Conservation (phyloP, 2,888 invertebrate genomes). For the Agelastica alni region DNA sequence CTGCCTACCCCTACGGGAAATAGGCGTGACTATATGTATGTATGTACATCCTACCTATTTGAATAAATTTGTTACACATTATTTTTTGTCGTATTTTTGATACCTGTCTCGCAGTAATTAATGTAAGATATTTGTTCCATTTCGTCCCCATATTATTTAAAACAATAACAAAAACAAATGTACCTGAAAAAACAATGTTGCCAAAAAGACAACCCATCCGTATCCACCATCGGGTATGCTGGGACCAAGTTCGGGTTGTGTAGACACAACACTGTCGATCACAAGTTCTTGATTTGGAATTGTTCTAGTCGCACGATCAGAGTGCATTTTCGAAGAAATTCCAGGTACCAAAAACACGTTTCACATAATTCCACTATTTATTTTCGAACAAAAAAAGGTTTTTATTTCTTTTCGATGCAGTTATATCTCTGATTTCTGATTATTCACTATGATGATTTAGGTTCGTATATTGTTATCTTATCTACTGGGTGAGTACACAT, state of each 20-base stretch:
- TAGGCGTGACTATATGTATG: too few relatives aligned
- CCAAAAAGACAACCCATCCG: constrained; percentile 67
- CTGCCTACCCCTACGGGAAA: too few relatives aligned
- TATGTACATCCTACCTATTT: too few relatives aligned
- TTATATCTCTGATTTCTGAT: too few relatives aligned
- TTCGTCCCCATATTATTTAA: too few relatives aligned
- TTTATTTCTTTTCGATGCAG: too few relatives aligned
- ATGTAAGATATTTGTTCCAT: too few relatives aligned
- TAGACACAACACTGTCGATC: constrained; percentile 65
- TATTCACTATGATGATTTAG: too few relatives aligned
- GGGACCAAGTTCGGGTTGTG: constrained; percentile 69
- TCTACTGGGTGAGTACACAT: constrained; percentile 29
- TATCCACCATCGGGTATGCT: constrained; percentile 69
- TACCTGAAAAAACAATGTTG: constrained; percentile 65
- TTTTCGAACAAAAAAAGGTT: not conserved
- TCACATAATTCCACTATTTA: constrained; percentile 8
- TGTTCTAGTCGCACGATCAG: constrained; percentile 11
- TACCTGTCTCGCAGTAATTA: not conserved
- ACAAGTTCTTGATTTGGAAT: constrained; percentile 34
- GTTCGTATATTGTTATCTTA: constrained; percentile 33
- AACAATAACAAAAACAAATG: constrained; percentile 21
- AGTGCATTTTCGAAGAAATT: constrained; percentile 21
- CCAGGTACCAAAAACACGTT: constrained; percentile 8
- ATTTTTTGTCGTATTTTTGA: not conserved
- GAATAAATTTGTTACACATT: too few relatives aligned